Evolutionary conservation across 2,888 invertebrate species (phyloP), one percentile per base, ranked within the genome.

Genomic region (Cordylochernes scorpioides): DNA sequence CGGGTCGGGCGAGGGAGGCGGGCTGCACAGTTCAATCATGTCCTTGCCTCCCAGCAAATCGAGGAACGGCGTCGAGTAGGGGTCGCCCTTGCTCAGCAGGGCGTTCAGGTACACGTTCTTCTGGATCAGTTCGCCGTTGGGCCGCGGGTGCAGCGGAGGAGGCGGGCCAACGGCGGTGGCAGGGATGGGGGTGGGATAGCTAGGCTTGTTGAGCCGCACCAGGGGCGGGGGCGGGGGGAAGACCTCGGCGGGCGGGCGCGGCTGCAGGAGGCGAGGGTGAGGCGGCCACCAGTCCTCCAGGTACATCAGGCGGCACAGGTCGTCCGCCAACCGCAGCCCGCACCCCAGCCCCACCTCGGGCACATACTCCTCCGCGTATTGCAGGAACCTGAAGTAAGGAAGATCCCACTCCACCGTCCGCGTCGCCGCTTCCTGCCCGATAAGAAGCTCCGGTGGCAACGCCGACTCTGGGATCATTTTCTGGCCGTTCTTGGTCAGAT

Each of bases 351-450:
- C n/a, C n/a, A n/a, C n/a, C n/a, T n/a, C n/a, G n/a, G n/a, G n/a
- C n/a, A n/a, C n/a, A n/a, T n/a, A n/a, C n/a, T n/a, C n/a, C n/a
- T n/a, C n/a, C n/a, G n/a, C n/a, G n/a, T n/a, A n/a, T n/a, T n/a
- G n/a, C n/a, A n/a, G n/a, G 53, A 84, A 80, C 55, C 82, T 82
- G 39, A 84, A 59, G 53, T 84, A 84, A 0, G 80, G 75, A 41
- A 82, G 57, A 55, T 82, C 80, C 84, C 82, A 84, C 35, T 78
- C 78, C 30, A 9, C 35, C 36, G 18, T 35, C 28, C 34, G 36
- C 25, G 49, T 47, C 31, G 46, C 48, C 38, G 48, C 49, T 24
- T 29, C 29, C 16, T 28, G 30, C n/a, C 25, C 27, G 4, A 36
- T 28, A 12, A 33, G 29, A 15, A 30, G 29, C 19, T 29, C 32